These are phyloP conservation scores for Myrmecobius fasciatus DNA, from an alignment of 2,113 vertebrate species.

Conservation along the genomic window DNA sequence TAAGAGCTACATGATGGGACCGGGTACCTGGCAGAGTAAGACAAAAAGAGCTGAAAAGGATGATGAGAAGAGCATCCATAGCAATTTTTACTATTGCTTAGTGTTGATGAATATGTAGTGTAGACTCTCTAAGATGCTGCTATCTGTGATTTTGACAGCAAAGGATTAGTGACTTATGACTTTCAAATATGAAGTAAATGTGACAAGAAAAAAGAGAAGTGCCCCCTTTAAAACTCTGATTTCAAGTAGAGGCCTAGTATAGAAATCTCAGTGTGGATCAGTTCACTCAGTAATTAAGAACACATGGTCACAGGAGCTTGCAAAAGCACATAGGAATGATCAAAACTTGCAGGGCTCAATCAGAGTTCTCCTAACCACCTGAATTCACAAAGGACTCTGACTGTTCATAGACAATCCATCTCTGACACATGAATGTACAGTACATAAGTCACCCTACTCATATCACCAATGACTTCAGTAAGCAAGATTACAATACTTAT, in stretches of 20 bases:
- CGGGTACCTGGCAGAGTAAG: neutral
- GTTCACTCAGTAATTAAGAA: conserved; percentile 52
- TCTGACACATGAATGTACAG: neutral
- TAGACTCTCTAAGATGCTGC: neutral
- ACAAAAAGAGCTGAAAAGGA: neutral
- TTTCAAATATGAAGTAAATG: neutral
- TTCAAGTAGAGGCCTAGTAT: conserved; percentile 2
- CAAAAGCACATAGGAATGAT: conserved; percentile 46
- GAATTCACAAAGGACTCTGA: neutral
- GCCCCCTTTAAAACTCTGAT: neutral
- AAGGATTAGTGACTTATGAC: neutral
- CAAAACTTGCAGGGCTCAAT: neutral
- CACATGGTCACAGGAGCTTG: conserved; percentile 60
- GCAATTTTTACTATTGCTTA: neutral
- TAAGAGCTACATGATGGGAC: neutral
- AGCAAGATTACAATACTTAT: neutral
- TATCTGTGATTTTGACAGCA: neutral
- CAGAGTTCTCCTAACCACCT: neutral
- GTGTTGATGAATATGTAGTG: neutral
- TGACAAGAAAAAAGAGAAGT: conserved; percentile 35
- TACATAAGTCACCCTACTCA: neutral
- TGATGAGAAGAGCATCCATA: neutral
- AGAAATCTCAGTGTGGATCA: neutral
- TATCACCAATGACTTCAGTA: neutral
- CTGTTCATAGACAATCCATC: neutral